Evolutionary conservation across 2,797 vertebrate genomes (phyloP).

Genomic region (Thunnus albacares): DNA sequence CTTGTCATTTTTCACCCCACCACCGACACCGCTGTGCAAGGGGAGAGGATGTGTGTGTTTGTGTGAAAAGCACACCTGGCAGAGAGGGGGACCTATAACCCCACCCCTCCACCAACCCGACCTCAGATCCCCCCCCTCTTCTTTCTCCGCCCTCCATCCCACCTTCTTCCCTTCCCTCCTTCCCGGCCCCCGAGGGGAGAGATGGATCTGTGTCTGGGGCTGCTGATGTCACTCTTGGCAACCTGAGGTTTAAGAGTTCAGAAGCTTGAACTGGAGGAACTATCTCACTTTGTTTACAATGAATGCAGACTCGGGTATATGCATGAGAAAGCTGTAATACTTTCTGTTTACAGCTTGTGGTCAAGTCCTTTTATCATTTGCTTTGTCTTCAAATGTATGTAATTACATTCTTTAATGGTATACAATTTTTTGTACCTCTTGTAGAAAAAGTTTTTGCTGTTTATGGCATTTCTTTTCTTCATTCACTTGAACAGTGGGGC

Average conservation of each 20-base stretch:
- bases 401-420: not conserved
- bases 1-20: slow-evolving; percentile 77
- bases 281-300: slow-evolving; percentile 60
- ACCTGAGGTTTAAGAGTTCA: slow-evolving; percentile 69
- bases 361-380: slow-evolving; percentile 24
- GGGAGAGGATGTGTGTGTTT: slow-evolving; percentile 57
- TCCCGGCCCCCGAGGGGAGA: slow-evolving; percentile 64
- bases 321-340: slow-evolving; percentile 17
- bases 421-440: slow-evolving; percentile 9
- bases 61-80: slow-evolving; percentile 82
- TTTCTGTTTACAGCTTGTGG: slow-evolving; percentile 30
- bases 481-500: slow-evolving; percentile 30
- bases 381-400: slow-evolving; percentile 27
- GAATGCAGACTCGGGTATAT: slow-evolving; percentile 20
- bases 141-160: slow-evolving; percentile 55
- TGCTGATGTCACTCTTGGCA: slow-evolving; percentile 80
- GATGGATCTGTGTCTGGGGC: slow-evolving; percentile 73
- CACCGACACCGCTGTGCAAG: slow-evolving; percentile 53
- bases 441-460: slow-evolving; percentile 22
- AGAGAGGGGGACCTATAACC: slow-evolving; percentile 69
- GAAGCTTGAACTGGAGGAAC: slow-evolving; percentile 44
- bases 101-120: slow-evolving; percentile 58
- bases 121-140: slow-evolving; percentile 44
- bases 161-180: slow-evolving; percentile 52
- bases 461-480: slow-evolving; percentile 32